Conservation (phyloP, 2,888 invertebrate species). For the Cheilosia urbana region DNA sequence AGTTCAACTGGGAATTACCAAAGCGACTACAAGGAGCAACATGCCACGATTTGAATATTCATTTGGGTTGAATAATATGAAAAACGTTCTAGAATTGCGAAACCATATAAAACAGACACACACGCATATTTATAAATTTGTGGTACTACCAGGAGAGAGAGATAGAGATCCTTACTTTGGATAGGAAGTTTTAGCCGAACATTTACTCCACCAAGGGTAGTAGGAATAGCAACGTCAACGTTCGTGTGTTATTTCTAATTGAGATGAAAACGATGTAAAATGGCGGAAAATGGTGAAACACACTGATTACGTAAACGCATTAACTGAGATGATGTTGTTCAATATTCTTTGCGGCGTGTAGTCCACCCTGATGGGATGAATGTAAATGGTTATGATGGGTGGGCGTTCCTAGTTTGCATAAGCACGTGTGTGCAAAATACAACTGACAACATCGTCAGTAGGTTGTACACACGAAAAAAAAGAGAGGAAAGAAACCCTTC, state of each 20-base stretch:
- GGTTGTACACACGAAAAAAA: not conserved
- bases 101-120: constrained; percentile 21
- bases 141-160: not conserved
- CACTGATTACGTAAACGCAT: constrained; percentile 59
- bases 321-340: constrained; percentile 55
- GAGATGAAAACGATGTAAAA: constrained; percentile 62
- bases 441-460: constrained; percentile 27
- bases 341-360: constrained; percentile 25
- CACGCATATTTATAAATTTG: constrained; percentile 10
- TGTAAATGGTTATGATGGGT: constrained; percentile 45
- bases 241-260: constrained; percentile 62
- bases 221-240: constrained; percentile 12
- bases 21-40: constrained; percentile 35
- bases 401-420: constrained; percentile 17
- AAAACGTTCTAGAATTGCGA: constrained; percentile 41
- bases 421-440: not conserved
- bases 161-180: not conserved
- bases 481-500: constrained; percentile 15
- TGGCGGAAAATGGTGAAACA: constrained; percentile 57
- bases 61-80: constrained; percentile 60
- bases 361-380: constrained; percentile 6
- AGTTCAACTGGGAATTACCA: constrained; percentile 46
- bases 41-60: constrained; percentile 68
- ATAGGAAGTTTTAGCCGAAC: constrained; percentile 22
- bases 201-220: constrained; percentile 4